A percentile compares a stretch with the other conserved stretches of the same genome.
Conservation (phyloP, 2,888 invertebrate species). For the Synanthedon myopaeformis region DNA sequence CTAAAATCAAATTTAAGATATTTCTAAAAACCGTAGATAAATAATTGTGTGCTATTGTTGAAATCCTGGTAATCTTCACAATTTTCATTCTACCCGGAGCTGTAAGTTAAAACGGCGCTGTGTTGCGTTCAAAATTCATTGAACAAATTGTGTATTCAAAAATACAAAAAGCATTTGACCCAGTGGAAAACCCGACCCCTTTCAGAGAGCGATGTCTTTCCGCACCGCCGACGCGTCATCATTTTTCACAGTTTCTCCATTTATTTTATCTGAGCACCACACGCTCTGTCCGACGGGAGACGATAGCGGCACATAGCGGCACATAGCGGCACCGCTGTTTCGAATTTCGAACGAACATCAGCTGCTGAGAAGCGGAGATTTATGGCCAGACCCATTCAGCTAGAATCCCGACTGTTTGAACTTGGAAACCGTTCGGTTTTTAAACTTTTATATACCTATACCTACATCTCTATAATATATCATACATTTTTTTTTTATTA, state of each 20-base stretch:
- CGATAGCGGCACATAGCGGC: slow-evolving; percentile 39
- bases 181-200: slow-evolving; percentile 43
- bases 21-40: too few relatives aligned
- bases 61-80: too few relatives aligned
- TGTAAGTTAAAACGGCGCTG: too few relatives aligned
- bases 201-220: slow-evolving; percentile 46
- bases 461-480: too few relatives aligned
- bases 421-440: slow-evolving; percentile 27
- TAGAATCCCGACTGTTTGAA: slow-evolving; percentile 52
- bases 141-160: slow-evolving; percentile 1
- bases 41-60: too few relatives aligned
- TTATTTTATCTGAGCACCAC: slow-evolving; percentile 67
- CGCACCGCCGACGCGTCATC: slow-evolving; percentile 57
- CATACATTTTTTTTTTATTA: too few relatives aligned
- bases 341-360: slow-evolving; percentile 58
- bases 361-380: slow-evolving; percentile 64
- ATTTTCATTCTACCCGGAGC: too few relatives aligned
- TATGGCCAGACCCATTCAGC: slow-evolving; percentile 56
- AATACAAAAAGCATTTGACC: slow-evolving; percentile 36
- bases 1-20: too few relatives aligned
- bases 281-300: slow-evolving; percentile 47
- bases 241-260: slow-evolving; percentile 67
- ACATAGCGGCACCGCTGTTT: slow-evolving; percentile 40
- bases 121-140: not conserved
- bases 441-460: slow-evolving; percentile 16